A percentile compares a stretch with the other conserved stretches of the same genome.
Conservation (phyloP, 2,113 vertebrate genomes). For the Pituophis catenifer region DNA sequence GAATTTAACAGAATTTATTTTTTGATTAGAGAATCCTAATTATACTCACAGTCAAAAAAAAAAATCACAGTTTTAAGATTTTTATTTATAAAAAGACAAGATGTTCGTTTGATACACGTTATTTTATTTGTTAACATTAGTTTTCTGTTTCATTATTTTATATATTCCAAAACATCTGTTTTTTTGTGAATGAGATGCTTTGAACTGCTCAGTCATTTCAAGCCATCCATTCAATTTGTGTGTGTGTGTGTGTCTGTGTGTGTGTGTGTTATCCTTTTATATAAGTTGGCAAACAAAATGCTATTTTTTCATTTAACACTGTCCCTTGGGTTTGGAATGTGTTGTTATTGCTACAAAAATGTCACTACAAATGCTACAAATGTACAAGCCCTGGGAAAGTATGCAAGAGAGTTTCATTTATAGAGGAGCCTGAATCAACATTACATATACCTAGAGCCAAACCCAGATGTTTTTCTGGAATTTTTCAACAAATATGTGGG, state of each 20-base stretch:
- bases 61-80: neutral
- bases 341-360: neutral
- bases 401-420: neutral
- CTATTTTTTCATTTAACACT: neutral
- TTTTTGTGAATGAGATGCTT: neutral
- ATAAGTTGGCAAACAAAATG: neutral
- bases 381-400: neutral
- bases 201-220: neutral
- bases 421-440: neutral
- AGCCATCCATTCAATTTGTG: neutral
- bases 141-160: neutral
- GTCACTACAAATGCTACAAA: neutral
- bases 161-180: neutral
- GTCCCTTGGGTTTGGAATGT: neutral
- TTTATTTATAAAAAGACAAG: neutral
- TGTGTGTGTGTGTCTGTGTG: neutral
- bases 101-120: neutral
- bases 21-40: neutral
- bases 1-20: neutral
- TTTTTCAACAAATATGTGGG: neutral
- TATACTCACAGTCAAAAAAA: neutral
- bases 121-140: neutral
- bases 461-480: neutral
- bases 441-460: neutral
- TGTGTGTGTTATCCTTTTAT: neutral